A percentile compares a stretch with the other conserved stretches of the same genome.
Conservation (phyloP, 1,140 invertebrate genomes). For the Episyrphus balteatus region DNA sequence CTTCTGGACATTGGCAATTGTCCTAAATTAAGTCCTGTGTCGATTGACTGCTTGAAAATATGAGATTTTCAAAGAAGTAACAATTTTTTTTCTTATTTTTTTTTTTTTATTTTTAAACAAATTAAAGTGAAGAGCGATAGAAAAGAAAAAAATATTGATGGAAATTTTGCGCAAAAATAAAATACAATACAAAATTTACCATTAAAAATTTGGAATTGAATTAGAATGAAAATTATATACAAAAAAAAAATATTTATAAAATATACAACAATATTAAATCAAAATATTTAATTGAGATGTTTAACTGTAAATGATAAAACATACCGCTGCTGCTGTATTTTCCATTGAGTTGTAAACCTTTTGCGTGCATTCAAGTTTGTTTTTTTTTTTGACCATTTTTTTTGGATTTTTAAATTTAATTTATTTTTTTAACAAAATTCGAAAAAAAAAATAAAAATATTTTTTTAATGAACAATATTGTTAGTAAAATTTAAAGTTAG, state of each 20-base stretch:
- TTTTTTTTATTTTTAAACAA: neutral
- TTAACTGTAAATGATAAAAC: conserved; percentile 9
- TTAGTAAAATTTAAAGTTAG: neutral
- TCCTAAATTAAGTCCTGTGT: conserved; percentile 12
- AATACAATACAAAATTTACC: neutral
- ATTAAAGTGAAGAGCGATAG: neutral
- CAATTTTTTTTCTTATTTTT: neutral
- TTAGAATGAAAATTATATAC: neutral
- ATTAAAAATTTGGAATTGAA: neutral
- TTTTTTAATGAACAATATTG: neutral
- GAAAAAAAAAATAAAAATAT: conserved; percentile 11
- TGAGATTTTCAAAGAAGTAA: neutral
- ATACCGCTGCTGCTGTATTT: conserved; percentile 40
- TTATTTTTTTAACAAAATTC: too few species aligned
- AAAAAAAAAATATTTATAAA: neutral
- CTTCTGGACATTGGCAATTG: conserved; percentile 7
- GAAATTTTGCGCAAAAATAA: neutral
- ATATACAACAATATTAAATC: neutral
- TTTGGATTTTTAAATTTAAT: too few species aligned
- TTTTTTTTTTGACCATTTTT: too few species aligned
- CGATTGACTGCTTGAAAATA: conserved; percentile 11
- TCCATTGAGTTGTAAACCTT: conserved; percentile 54
- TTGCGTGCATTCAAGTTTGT: too few species aligned
- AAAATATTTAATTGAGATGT: neutral
- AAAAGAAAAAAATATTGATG: neutral